Base-by-base conservation (phyloP, 2,113 vertebrate species). In the Balaeniceps rex region DNA sequence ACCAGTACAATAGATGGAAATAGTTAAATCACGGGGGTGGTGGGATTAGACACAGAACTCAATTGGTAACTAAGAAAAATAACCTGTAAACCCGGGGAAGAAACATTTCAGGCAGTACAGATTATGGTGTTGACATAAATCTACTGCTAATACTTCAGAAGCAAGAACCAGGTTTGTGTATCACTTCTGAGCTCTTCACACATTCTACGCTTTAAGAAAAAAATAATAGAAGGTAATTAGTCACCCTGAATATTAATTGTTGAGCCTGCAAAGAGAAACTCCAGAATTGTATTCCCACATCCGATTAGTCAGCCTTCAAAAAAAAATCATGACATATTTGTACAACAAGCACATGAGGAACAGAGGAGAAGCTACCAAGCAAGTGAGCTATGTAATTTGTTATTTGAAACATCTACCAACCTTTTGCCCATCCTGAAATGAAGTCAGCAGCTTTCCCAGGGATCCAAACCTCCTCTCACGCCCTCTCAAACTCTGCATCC, bases 331-430 rank as follows among this genome's bases (percentile, higher is more conserved):
- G 21, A 31, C 11, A 4, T 38, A 31, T 18, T 25, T 14, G 6
- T n/a, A 57, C 47, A 42, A 54, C 25, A 58, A 57, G 8, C 14
- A 23, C 34, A 64, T 1, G 16, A 51, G 10, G 19, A 83, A 69
- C 10, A 3, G 29, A 68, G 15, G 2, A 49, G 29, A 68, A 66
- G 16, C 12, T 12, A 38, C 11, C 55, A 47, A 83, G 38, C 19
- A 49, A 72, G 10, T 3, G 1, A 82, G 15, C 14, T 10, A 14
- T 0, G 0, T 23, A 29, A 61, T 40, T 60, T 19, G n/a, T 23
- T 21, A 42, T 18, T 47, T 66, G 24, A 26, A 66, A 51, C 34
- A 63, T 61, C 55, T 55, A 72, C 83, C 47, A 26, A 83, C 68
- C 78, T 83, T 54, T 29, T 34, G 25, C 21, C 11, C 31, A 29